Conservation (phyloP, 1,140 invertebrate genomes). For the Drosophila ananassae region DNA sequence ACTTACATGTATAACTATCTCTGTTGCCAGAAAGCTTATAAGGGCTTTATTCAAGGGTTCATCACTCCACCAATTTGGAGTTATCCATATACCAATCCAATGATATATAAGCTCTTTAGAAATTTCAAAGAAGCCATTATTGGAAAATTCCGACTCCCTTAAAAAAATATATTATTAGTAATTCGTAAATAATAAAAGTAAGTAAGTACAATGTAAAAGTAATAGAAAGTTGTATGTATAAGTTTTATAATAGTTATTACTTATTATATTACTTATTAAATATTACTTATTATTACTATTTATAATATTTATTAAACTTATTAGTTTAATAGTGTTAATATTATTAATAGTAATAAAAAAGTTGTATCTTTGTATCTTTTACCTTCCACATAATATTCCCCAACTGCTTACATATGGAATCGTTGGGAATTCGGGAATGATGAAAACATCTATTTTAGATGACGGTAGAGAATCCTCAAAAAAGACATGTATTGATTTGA, state of each 20-base stretch:
- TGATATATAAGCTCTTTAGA: slow-evolving; percentile 89
- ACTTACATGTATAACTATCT: slow-evolving; percentile 87
- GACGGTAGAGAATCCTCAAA: slow-evolving; percentile 87
- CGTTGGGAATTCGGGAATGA: slow-evolving; percentile 91
- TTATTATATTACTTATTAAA: too few relatives aligned
- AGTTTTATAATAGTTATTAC: too few relatives aligned
- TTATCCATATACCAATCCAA: slow-evolving; percentile 90
- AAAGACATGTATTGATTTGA: background rate
- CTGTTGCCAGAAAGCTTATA: slow-evolving; percentile 89
- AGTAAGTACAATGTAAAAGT: too few relatives aligned
- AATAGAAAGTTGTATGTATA: too few relatives aligned
- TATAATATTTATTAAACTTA: too few relatives aligned
- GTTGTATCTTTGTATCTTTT: slow-evolving; percentile 20
- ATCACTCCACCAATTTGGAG: slow-evolving; percentile 89
- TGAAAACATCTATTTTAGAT: slow-evolving; percentile 91
- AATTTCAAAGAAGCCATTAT: slow-evolving; percentile 86
- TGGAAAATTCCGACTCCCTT: slow-evolving; percentile 89
- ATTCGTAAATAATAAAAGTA: too few relatives aligned
- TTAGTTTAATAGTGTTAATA: too few relatives aligned
- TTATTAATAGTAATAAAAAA: too few relatives aligned
- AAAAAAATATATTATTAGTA: background rate
- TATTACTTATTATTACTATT: too few relatives aligned
- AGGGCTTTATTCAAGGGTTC: slow-evolving; percentile 89
- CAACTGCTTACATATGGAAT: slow-evolving; percentile 89
- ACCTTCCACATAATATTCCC: slow-evolving; percentile 92